Conservation (phyloP, 53 echinoderm and acorn worm species). For the Glandiceps talaboti region DNA sequence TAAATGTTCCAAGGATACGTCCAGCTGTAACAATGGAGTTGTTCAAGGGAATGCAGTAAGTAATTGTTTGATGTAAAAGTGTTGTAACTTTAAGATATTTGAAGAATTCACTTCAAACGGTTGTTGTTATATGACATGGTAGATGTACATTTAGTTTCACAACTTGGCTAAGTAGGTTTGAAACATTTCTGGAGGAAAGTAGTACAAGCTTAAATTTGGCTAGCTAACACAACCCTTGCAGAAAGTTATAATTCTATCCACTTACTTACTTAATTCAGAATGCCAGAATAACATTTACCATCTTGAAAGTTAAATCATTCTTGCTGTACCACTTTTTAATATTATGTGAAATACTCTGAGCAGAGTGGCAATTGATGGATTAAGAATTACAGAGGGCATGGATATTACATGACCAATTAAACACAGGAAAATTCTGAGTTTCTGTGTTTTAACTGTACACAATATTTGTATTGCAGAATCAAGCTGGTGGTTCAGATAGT, state of each 20-base stretch:
- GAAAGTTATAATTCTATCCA: too few species aligned
- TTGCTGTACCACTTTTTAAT: not conserved
- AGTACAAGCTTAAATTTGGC: not conserved
- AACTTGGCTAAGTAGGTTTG: not conserved
- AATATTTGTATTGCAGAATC: not conserved
- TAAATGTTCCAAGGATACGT: constrained; percentile 29
- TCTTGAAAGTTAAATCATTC: too few species aligned
- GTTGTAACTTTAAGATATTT: not conserved
- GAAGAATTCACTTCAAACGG: too few species aligned
- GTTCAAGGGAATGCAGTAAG: constrained; percentile 15
- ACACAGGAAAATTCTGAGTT: not conserved
- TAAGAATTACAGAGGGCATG: too few species aligned
- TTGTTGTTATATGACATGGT: too few species aligned
- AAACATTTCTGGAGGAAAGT: not conserved
- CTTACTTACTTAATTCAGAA: too few species aligned
- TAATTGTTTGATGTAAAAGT: not conserved
- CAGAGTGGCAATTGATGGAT: too few species aligned
- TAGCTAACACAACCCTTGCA: too few species aligned
- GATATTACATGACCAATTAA: not conserved
- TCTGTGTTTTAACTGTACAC: not conserved
- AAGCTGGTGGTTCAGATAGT: constrained; percentile 18
- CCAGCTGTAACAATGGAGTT: constrained; percentile 6
- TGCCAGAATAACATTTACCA: too few species aligned
- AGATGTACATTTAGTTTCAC: not conserved
- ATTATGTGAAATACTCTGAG: not conserved